Evolutionary conservation across 1,140 invertebrate genomes (phyloP).

Genomic region (Drepana arcuata): DNA sequence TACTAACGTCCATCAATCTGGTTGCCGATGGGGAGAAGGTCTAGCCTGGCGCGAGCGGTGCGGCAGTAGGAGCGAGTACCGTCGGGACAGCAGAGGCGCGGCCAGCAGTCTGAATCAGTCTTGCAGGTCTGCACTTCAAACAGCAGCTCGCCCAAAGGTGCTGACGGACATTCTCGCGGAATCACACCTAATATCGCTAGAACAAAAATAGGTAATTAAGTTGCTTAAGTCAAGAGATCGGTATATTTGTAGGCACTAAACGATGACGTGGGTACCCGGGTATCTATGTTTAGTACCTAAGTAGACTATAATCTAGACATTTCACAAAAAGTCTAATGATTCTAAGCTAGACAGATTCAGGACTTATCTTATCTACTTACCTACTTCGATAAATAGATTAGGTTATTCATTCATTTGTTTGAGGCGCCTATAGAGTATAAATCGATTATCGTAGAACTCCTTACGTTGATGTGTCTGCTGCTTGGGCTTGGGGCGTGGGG

Average conservation of each 20-base stretch:
- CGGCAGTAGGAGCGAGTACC: constrained; percentile 76
- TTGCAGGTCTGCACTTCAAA: constrained; percentile 77
- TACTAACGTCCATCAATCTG: constrained; percentile 60
- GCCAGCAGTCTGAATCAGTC: constrained; percentile 78
- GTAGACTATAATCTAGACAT: too few relatives aligned
- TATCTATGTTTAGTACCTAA: too few relatives aligned
- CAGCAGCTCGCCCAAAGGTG: constrained; percentile 77
- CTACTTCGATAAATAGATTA: too few relatives aligned
- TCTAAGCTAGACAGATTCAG: too few relatives aligned
- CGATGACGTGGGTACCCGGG: too few relatives aligned
- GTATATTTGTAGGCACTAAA: constrained; percentile 28
- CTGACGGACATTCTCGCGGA: constrained; percentile 75
- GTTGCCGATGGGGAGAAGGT: constrained; percentile 73
- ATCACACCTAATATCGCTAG: constrained; percentile 77
- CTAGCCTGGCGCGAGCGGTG: constrained; percentile 75
- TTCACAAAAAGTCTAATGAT: too few relatives aligned
- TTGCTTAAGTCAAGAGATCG: constrained; percentile 1
- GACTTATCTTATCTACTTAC: too few relatives aligned
- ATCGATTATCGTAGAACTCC: too few relatives aligned
- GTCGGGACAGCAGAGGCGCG: constrained; percentile 80
- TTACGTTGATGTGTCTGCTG: constrained; percentile 73
- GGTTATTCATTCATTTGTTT: too few relatives aligned
- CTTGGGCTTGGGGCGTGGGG: constrained; percentile 67
- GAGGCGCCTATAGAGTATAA: too few relatives aligned
- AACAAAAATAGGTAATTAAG: constrained; percentile 18